Base-by-base conservation (phyloP, 2,113 vertebrate species). In the Apus apus region DNA sequence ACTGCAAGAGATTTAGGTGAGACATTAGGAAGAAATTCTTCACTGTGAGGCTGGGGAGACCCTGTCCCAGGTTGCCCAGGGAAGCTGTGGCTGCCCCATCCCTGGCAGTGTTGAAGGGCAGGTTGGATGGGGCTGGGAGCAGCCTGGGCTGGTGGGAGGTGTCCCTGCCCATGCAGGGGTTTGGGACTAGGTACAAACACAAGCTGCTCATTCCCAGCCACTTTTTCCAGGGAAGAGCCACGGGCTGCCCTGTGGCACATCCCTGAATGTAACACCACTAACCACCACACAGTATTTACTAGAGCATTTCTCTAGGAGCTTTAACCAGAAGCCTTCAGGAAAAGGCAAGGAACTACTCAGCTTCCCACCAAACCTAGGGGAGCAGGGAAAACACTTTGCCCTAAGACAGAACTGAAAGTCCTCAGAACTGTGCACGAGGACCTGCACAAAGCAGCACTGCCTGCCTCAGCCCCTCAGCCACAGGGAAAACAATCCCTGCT, bases 201-300 rank as follows among this genome's bases (percentile, higher is more conserved):
- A 50, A 20, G 46, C 11, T 30, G 43, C 71, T 26, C 26, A 23
- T 0, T 5, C 15, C 0, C 3, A 8, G 30, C 21, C 40, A 76
- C 8, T 30, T 9, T 9, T 51, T 21, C 21, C 56, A 18, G 3
- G 2, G 71, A 29, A 32, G 17, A 48, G 53, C 46, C 45, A 8
- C 1, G 5, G 38, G 64, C 57, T 72, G 62, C 38, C 36, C 74
- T 20, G 22, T 2, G 34, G 50, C 70, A 72, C 30, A 6, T 0
- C 62, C 29, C 79, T 4, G 32, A 16, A 5, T 0, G 8, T 29
- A 34, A 62, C 8, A 20, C 9, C 34, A 2, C 2, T 11, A 32
- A 20, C 48, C 17, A 13, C 12, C 1, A 2, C 6, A 0, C 0
- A 2, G 22, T 0, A 2, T 8, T 72, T 20, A 19, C 38, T 0